A percentile compares a stretch with the other conserved stretches of the same genome.
These are phyloP conservation scores for Ictalurus furcatus DNA, from an alignment of 2,113 vertebrate genomes.

Conservation along the genomic window DNA sequence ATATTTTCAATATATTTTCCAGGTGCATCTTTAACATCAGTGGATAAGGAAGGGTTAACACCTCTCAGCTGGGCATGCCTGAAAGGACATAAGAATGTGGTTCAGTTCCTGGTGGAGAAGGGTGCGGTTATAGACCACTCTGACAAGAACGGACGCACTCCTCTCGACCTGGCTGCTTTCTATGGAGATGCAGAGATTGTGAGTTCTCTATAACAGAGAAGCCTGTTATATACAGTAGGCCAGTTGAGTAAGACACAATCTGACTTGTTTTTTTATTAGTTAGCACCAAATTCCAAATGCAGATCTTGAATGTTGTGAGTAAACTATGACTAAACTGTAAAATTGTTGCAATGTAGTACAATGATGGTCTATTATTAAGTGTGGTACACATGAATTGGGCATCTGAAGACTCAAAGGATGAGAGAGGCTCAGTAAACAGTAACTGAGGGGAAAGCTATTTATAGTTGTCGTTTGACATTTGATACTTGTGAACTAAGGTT, in stretches of 20 bases:
- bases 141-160: conserved; percentile 94
- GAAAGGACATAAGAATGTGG: conserved; percentile 91
- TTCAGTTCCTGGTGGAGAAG: conserved; percentile 90
- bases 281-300: background rate
- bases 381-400: background rate
- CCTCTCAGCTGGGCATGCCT: conserved; percentile 96
- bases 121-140: conserved; percentile 91
- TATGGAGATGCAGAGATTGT: conserved; percentile 95
- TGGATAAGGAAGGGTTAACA: conserved; percentile 95
- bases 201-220: conserved; percentile 60
- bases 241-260: background rate
- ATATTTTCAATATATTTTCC: conserved; percentile 32
- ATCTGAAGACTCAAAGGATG: background rate
- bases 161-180: conserved; percentile 93
- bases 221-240: background rate
- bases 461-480: background rate
- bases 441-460: background rate
- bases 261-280: background rate
- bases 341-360: background rate
- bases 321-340: background rate
- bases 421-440: background rate
- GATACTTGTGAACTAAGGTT: background rate
- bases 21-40: conserved; percentile 86
- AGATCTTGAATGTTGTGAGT: background rate
- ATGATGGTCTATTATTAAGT: background rate